Percentiles rank a stretch among this genome's conserved stretches.
These are phyloP conservation scores for Tipula vernalis DNA, from an alignment of 2,888 invertebrate species.

Conservation along the genomic window DNA sequence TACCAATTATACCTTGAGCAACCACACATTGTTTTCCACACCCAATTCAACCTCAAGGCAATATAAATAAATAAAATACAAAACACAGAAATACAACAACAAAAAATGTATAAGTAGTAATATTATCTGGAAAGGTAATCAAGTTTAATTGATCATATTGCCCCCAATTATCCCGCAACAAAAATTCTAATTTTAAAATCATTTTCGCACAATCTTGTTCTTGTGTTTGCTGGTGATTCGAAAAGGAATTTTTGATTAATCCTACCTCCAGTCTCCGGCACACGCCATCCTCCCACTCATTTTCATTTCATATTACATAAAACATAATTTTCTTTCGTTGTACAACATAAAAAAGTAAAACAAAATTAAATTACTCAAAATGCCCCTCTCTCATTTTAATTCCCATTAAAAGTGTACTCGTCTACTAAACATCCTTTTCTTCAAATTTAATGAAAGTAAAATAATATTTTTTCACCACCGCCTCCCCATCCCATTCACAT, in stretches of 20 bases:
- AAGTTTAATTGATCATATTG: not conserved
- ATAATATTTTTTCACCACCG: not conserved
- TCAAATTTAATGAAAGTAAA: not conserved
- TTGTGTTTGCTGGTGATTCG: not conserved
- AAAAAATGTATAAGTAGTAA: not conserved
- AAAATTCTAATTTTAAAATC: not conserved
- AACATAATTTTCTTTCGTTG: not conserved
- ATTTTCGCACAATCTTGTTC: not conserved
- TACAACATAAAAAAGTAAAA: not conserved
- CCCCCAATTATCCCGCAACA: not conserved
- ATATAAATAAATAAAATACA: not conserved
- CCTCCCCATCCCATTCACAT: not conserved
- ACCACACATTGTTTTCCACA: not conserved
- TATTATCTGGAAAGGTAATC: not conserved
- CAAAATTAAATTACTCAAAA: not conserved
- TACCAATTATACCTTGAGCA: not conserved
- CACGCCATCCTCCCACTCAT: not conserved
- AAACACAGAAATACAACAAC: not conserved
- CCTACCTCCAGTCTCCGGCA: not conserved
- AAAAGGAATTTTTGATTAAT: not conserved
- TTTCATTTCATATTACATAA: not conserved
- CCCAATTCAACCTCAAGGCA: not conserved
- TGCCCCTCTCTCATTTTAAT: not conserved
- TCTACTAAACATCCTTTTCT: not conserved
- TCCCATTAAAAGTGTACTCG: not conserved